Percentiles rank a stretch among this genome's conserved stretches.
phyloP scores from a whole-genome alignment of 2,888 invertebrate genomes.

The Ctenicera cuprea region DNA sequence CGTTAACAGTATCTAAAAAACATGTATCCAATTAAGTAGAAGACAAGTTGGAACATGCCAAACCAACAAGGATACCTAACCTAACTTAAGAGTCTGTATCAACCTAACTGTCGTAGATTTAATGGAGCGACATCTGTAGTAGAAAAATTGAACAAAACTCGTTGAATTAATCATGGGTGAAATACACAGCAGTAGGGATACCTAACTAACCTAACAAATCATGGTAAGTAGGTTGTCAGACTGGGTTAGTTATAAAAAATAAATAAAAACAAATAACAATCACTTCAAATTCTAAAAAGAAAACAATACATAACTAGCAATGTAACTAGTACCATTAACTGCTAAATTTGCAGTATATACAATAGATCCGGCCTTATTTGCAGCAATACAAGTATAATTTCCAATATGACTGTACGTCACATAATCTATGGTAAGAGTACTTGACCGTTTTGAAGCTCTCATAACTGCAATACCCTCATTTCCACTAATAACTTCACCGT shows the following conservation, averaged over 20 bases:
- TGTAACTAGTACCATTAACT: conserved; percentile 73
- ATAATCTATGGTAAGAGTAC: conserved; percentile 74
- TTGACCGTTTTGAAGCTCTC: conserved; percentile 71
- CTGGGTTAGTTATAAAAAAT: not conserved
- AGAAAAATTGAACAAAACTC: too few relatives aligned
- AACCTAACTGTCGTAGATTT: too few relatives aligned
- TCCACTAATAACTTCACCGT: conserved; percentile 72
- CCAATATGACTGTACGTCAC: conserved; percentile 73
- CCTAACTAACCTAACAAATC: too few relatives aligned
- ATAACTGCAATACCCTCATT: conserved; percentile 70
- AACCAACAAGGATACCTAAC: not conserved
- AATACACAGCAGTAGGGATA: too few relatives aligned
- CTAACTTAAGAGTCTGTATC: too few relatives aligned
- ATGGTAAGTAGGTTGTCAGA: too few relatives aligned
- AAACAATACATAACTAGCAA: not conserved
- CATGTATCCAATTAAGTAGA: too few relatives aligned
- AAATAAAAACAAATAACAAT: not conserved
- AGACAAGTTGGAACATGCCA: too few relatives aligned
- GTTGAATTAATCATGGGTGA: too few relatives aligned
- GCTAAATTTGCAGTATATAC: conserved; percentile 72
- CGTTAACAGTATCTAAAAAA: too few relatives aligned
- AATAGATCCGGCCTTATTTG: conserved; percentile 72
- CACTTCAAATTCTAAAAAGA: not conserved
- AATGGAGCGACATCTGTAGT: too few relatives aligned
- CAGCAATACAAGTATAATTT: conserved; percentile 74